Percentiles rank a stretch among this genome's conserved stretches.
phyloP scores from a whole-genome alignment of 1,140 invertebrate species.

The Aricia agestis region DNA sequence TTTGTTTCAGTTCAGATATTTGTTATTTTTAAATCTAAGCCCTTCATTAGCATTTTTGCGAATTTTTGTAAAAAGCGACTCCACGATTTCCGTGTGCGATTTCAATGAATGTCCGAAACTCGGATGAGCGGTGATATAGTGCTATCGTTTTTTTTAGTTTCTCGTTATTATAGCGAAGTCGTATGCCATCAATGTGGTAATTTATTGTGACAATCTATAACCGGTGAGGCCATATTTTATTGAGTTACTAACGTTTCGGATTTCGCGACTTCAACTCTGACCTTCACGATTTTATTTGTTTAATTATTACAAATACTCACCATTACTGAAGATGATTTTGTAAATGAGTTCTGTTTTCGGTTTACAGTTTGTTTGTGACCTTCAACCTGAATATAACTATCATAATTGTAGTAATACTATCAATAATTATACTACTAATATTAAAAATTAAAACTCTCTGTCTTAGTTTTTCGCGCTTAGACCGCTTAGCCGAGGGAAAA shows the following conservation, averaged over 20 bases:
- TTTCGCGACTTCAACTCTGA: background rate
- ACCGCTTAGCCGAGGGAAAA: too few relatives aligned
- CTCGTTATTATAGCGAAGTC: conserved; percentile 62
- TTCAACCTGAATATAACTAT: too few relatives aligned
- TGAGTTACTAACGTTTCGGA: background rate
- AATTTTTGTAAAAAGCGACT: conserved; percentile 29
- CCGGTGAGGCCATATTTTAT: conserved; percentile 40
- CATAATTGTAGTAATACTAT: too few relatives aligned
- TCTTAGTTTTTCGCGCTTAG: too few relatives aligned
- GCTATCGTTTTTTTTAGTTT: conserved; percentile 65
- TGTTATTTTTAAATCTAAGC: too few relatives aligned
- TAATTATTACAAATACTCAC: background rate
- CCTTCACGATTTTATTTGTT: background rate
- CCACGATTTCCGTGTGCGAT: conserved; percentile 41
- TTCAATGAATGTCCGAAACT: conserved; percentile 61
- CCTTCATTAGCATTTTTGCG: too few relatives aligned
- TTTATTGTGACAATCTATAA: conserved; percentile 56
- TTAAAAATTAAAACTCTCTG: too few relatives aligned
- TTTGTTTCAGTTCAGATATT: too few relatives aligned
- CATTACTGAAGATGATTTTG: too few relatives aligned
- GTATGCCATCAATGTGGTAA: conserved; percentile 65
- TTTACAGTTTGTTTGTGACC: too few relatives aligned
- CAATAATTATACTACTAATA: too few relatives aligned
- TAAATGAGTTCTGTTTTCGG: too few relatives aligned
- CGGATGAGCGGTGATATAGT: conserved; percentile 70